These are phyloP conservation scores for Agrilus planipennis DNA, from an alignment of 1,140 invertebrate genomes.

Conservation along the genomic window DNA sequence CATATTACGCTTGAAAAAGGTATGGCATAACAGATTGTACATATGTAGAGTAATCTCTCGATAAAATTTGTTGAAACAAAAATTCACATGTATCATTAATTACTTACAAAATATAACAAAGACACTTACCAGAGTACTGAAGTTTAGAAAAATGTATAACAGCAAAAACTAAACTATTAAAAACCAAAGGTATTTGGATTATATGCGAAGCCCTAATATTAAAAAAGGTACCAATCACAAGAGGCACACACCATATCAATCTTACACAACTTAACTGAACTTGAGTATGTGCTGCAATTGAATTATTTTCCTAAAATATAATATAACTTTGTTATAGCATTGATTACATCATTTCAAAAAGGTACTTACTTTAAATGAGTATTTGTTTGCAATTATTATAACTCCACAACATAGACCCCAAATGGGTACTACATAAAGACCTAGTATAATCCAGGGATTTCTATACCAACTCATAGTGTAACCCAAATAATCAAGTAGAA, in stretches of 20 bases:
- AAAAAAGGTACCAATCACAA: neutral
- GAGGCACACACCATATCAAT: neutral
- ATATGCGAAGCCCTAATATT: neutral
- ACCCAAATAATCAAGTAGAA: constrained; percentile 16
- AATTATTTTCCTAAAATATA: constrained; percentile 21
- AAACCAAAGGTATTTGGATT: neutral
- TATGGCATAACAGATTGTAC: no score
- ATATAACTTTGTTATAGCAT: constrained; percentile 24
- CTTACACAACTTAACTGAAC: no score
- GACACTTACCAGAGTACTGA: constrained; percentile 26
- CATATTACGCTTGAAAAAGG: no score
- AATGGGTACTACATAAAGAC: constrained; percentile 25
- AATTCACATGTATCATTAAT: no score
- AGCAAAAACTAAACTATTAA: constrained; percentile 21
- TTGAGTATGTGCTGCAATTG: constrained; percentile 26
- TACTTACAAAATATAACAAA: no score
- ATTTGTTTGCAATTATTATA: constrained; percentile 10
- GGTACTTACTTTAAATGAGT: neutral
- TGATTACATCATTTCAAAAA: neutral
- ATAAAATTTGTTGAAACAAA: no score
- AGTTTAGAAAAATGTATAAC: constrained; percentile 20
- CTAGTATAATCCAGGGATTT: constrained; percentile 26
- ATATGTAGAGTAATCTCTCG: no score
- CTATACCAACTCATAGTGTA: constrained; percentile 34
- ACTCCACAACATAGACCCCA: constrained; percentile 13